Evolutionary conservation across 1,140 invertebrate species (phyloP).

Genomic region (Centruroides vittatus): DNA sequence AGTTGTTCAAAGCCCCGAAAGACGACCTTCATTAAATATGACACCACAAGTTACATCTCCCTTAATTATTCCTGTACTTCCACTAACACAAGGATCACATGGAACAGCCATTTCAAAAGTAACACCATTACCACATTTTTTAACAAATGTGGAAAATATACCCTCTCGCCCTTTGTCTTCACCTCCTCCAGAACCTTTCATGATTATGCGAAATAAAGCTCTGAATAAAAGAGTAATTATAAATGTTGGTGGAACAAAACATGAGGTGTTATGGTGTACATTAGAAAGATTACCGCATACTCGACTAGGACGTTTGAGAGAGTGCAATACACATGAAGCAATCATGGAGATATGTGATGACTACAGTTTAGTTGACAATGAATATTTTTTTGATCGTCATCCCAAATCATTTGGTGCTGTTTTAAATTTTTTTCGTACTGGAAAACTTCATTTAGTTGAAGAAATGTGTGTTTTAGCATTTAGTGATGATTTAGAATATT

Average conservation of each 20-base stretch:
- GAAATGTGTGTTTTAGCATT: slow-evolving; percentile 98
- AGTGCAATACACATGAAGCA: slow-evolving; percentile 90
- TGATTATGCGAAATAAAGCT: slow-evolving; percentile 85
- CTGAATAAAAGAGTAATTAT: slow-evolving; percentile 78
- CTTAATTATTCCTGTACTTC: too few species aligned
- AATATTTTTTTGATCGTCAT: slow-evolving; percentile 98
- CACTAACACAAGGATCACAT: too few species aligned
- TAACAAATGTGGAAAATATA: slow-evolving; percentile 36
- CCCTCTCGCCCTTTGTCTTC: slow-evolving; percentile 44
- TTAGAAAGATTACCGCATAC: slow-evolving; percentile 90
- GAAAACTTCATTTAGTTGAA: slow-evolving; percentile 92
- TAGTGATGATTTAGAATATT: slow-evolving; percentile 95
- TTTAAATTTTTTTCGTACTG: slow-evolving; percentile 94
- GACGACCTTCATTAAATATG: slow-evolving; percentile 8
- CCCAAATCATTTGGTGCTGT: slow-evolving; percentile 96
- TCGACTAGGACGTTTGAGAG: slow-evolving; percentile 70
- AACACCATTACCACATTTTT: too few species aligned
- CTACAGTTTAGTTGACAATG: slow-evolving; percentile 78
- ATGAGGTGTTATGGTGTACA: slow-evolving; percentile 85
- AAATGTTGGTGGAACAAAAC: slow-evolving; percentile 91
- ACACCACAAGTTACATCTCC: slow-evolving; percentile 3
- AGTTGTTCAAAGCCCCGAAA: slow-evolving; percentile 7
- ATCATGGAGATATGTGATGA: slow-evolving; percentile 94
- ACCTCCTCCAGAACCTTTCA: slow-evolving; percentile 80
- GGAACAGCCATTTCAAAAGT: too few species aligned